A percentile compares a stretch with the other conserved stretches of the same genome.
Evolutionary conservation across 2,113 vertebrate species (phyloP).

Genomic region (Patagioenas fasciata): DNA sequence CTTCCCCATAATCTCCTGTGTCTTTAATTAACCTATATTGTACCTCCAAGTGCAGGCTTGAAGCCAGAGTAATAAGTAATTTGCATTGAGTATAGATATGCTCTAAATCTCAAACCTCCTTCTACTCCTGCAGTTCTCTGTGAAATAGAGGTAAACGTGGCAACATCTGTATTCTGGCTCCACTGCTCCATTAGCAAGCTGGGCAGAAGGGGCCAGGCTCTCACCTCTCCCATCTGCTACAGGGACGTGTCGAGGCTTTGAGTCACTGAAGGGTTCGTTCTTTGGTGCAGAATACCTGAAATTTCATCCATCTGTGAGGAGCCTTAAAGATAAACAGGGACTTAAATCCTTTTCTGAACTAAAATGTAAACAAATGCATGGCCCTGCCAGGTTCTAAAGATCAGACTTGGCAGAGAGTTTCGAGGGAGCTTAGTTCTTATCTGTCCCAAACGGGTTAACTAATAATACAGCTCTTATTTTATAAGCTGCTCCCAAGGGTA

Average conservation of each 20-base stretch:
- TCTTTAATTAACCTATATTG: slow-evolving; percentile 59
- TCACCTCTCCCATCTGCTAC: slow-evolving; percentile 40
- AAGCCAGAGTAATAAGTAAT: slow-evolving; percentile 47
- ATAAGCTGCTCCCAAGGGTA: neutral
- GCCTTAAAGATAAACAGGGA: neutral
- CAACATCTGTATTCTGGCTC: slow-evolving; percentile 55
- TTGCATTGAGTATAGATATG: slow-evolving; percentile 39
- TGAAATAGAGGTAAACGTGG: neutral
- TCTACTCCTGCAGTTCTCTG: neutral
- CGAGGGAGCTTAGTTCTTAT: neutral
- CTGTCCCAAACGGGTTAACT: neutral
- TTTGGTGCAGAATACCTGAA: neutral
- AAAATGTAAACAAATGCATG: neutral
- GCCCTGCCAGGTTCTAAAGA: neutral
- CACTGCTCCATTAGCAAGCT: slow-evolving; percentile 10
- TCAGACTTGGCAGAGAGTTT: neutral
- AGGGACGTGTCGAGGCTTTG: neutral
- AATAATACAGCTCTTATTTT: neutral
- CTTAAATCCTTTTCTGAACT: slow-evolving; percentile 32
- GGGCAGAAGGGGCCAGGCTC: slow-evolving; percentile 15
- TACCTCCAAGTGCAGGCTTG: slow-evolving; percentile 40
- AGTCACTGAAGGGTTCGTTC: neutral
- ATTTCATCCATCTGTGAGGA: neutral
- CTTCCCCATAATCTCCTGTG: slow-evolving; percentile 5
- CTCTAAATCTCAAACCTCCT: slow-evolving; percentile 38